Conservation (phyloP, 92 coral and sea anemone species). For the Actinostola sp. region DNA sequence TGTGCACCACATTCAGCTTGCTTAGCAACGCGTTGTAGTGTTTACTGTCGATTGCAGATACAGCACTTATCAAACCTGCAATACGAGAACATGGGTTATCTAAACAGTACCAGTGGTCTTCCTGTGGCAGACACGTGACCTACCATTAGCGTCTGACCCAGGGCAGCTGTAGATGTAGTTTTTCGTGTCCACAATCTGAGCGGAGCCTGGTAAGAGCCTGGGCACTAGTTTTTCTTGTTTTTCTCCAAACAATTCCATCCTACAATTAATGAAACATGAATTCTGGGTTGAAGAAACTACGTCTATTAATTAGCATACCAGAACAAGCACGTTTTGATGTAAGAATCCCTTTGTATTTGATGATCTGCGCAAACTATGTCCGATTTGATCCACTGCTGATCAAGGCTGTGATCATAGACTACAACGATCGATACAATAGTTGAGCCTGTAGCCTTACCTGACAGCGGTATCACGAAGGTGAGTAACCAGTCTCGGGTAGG, state of each 20-base stretch:
- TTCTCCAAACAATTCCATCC: constrained; percentile 85
- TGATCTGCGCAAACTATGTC: too few relatives aligned
- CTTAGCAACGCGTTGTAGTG: constrained; percentile 54
- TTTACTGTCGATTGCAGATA: constrained; percentile 58
- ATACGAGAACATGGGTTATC: too few relatives aligned
- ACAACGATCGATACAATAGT: not conserved
- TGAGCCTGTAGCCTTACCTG: constrained; percentile 51
- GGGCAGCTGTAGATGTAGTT: constrained; percentile 61
- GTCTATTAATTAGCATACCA: too few relatives aligned
- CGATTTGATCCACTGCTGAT: too few relatives aligned
- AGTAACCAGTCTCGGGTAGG: constrained; percentile 72
- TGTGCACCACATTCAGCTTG: constrained; percentile 46
- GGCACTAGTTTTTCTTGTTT: constrained; percentile 53
- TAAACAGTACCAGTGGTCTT: not conserved
- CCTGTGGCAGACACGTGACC: constrained; percentile 14
- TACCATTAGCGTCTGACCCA: constrained; percentile 81
- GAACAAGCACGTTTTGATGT: too few relatives aligned
- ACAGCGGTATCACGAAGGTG: constrained; percentile 63
- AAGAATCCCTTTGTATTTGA: too few relatives aligned
- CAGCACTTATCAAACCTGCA: constrained; percentile 64
- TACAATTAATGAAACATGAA: too few relatives aligned
- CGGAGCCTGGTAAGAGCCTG: constrained; percentile 63
- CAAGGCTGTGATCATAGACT: not conserved
- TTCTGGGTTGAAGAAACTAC: too few relatives aligned
- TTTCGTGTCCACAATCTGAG: constrained; percentile 53